These are phyloP conservation scores for Acronicta aceris DNA, from an alignment of 2,888 invertebrate genomes.

Conservation along the genomic window DNA sequence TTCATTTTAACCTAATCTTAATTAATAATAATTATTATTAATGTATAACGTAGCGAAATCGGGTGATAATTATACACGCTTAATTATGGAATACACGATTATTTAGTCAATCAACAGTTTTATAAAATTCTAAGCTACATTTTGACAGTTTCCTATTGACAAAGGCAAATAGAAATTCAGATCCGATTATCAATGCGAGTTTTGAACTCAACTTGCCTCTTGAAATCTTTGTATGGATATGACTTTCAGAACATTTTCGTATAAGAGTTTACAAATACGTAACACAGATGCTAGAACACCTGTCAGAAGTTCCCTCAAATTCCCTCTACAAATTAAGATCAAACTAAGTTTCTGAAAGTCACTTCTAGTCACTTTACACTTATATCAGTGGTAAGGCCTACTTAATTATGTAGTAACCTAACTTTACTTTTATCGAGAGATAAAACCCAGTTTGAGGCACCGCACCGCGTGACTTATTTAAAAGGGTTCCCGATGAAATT, in stretches of 20 bases:
- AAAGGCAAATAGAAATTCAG: too few species aligned
- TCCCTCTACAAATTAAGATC: conserved; percentile 27
- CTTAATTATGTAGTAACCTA: conserved; percentile 65
- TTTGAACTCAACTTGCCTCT: neutral
- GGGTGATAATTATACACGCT: too few species aligned
- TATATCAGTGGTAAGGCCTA: conserved; percentile 48
- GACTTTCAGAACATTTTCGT: neutral
- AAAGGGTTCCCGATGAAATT: conserved; percentile 58
- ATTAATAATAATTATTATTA: too few species aligned
- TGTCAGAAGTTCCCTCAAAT: conserved; percentile 10
- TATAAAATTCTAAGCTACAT: too few species aligned
- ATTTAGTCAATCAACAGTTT: too few species aligned
- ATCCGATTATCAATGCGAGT: neutral
- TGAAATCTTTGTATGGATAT: neutral
- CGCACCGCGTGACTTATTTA: conserved; percentile 59
- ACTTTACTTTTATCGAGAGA: conserved; percentile 63
- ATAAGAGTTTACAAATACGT: neutral
- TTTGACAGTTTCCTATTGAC: too few species aligned
- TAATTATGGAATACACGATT: too few species aligned
- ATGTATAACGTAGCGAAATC: too few species aligned
- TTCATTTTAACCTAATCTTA: too few species aligned
- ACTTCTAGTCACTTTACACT: conserved; percentile 42
- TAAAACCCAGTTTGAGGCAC: conserved; percentile 53
- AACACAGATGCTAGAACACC: neutral
- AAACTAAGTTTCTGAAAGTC: conserved; percentile 20